Evolutionary conservation across 2,888 invertebrate genomes (phyloP).

Genomic region (Harpalus rubripes): DNA sequence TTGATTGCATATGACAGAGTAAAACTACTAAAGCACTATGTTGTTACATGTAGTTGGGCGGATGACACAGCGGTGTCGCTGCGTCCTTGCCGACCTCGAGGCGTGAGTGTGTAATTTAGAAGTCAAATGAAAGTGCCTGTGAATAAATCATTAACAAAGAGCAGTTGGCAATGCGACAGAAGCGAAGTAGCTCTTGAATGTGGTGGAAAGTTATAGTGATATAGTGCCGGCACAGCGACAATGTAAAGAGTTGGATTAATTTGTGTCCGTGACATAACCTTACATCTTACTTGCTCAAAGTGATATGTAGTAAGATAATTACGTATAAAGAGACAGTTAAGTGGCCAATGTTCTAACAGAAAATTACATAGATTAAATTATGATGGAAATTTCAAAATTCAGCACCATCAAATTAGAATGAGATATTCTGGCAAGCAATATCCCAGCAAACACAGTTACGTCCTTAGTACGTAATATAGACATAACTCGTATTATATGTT

Average conservation of each 20-base stretch:
- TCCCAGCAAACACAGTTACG: too few species aligned
- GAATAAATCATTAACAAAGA: constrained; percentile 66
- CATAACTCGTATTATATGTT: too few species aligned
- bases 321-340: background rate
- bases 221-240: constrained; percentile 6
- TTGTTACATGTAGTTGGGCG: background rate
- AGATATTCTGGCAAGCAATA: too few species aligned
- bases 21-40: background rate
- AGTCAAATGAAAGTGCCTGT: constrained; percentile 67
- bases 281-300: background rate
- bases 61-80: background rate
- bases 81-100: background rate
- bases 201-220: constrained; percentile 10
- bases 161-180: constrained; percentile 47
- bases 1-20: constrained; percentile 1
- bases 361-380: too few species aligned
- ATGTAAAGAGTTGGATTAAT: constrained; percentile 6
- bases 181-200: constrained; percentile 18
- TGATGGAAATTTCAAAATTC: too few species aligned
- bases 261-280: constrained; percentile 5
- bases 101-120: constrained; percentile 60
- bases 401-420: too few species aligned
- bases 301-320: background rate
- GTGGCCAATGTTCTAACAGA: background rate
- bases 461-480: too few species aligned